Base-by-base conservation (phyloP, 2,797 vertebrate species). In the Geotrypetes seraphini region DNA sequence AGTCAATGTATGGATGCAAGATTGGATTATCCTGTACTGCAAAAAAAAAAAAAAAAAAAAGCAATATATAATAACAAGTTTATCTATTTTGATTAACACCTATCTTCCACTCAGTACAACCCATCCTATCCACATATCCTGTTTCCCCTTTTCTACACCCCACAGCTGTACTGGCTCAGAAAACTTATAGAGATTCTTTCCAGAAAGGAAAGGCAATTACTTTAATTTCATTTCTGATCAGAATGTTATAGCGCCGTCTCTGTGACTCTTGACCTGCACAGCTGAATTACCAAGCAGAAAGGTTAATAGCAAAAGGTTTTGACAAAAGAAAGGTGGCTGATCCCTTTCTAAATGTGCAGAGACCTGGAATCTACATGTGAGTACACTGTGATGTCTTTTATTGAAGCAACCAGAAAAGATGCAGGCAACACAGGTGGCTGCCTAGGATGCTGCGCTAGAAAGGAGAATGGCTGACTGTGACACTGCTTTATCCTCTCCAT, bases 41-140 rank as follows among this genome's bases (percentile, higher is more conserved):
- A 21, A 20, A n/a, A n/a, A n/a, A n/a, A n/a, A n/a, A n/a, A n/a
- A n/a, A n/a, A n/a, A n/a, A n/a, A n/a, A n/a, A n/a, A n/a, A 19
- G 20, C 47, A 53, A 26, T 34, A 33, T 35, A 31, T 26, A 39
- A 40, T 47, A 28, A 50, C 12, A 29, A 12, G 21, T 39, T 39
- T 60, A 23, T 53, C 50, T 38, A 34, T 54, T n/a, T 48, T 57
- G 59, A 53, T 66, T 63, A 57, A 49, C 0, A 0, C 16, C 21
- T 3, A n/a, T 1, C 10, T 54, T 27, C 39, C 38, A 49, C 40
- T 52, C 50, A 15, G 30, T 22, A 17, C 30, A 43, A 4, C 8
- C 20, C 39, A n/a, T n/a, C n/a, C n/a, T n/a, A n/a, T n/a, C n/a
- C n/a, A n/a, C 24, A 43, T 27, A 53, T 58, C 61, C 66, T 62